These are phyloP conservation scores for Axis porcinus DNA, from an alignment of 2,113 vertebrate genomes.

Conservation along the genomic window DNA sequence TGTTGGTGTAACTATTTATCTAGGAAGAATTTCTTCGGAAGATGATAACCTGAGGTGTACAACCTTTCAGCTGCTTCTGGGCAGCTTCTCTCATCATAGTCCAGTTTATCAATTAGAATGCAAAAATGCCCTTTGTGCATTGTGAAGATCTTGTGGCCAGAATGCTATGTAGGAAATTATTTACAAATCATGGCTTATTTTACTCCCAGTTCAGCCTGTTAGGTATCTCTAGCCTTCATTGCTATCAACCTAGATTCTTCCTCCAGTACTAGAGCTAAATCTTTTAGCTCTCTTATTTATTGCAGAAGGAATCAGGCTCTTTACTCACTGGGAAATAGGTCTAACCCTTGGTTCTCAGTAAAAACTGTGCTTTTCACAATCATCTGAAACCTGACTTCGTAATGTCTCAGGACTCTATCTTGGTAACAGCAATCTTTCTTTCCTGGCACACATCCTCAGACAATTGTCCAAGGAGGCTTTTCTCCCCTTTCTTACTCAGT, in stretches of 20 bases:
- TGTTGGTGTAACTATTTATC: constrained; percentile 17
- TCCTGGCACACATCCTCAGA: constrained; percentile 46
- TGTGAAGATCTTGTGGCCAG: not conserved
- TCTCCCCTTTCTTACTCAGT: constrained; percentile 33
- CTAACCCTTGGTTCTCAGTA: constrained; percentile 37
- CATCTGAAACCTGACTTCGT: constrained; percentile 58
- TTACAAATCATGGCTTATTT: not conserved
- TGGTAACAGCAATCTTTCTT: constrained; percentile 56
- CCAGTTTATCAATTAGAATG: constrained; percentile 15
- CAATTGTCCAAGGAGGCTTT: constrained; percentile 46
- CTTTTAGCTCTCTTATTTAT: constrained; percentile 44
- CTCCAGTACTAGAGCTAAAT: constrained; percentile 31
- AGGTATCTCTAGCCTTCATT: not conserved
- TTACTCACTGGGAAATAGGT: constrained; percentile 42
- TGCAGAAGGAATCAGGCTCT: constrained; percentile 37
- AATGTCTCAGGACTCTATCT: constrained; percentile 44
- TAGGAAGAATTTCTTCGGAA: constrained; percentile 8
- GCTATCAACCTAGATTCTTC: not conserved
- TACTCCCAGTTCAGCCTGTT: not conserved
- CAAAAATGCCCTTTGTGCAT: not conserved
- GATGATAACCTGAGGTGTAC: not conserved
- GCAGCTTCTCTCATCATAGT: not conserved
- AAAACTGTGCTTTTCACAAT: constrained; percentile 50
- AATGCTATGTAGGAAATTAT: constrained; percentile 19
- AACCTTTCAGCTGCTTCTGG: not conserved